These are phyloP conservation scores for Elephantulus edwardii DNA, from an alignment of 2,113 vertebrate species.

Conservation along the genomic window DNA sequence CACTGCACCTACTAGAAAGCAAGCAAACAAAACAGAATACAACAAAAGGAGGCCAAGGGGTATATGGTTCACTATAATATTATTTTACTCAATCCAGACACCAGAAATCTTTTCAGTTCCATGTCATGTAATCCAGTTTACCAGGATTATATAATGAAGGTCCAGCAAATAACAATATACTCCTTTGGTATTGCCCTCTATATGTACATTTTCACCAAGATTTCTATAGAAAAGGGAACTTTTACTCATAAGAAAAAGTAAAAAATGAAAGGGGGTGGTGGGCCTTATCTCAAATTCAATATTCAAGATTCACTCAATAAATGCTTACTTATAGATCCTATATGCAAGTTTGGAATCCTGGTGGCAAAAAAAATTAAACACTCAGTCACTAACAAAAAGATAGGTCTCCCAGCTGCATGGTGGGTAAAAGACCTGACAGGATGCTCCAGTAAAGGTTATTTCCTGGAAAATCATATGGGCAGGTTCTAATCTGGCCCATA, in stretches of 20 bases:
- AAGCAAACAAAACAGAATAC: conserved; percentile 22
- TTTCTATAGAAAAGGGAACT: no score
- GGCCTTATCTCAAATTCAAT: conserved; percentile 7
- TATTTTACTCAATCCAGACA: neutral
- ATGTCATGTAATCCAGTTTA: neutral
- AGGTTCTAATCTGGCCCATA: neutral
- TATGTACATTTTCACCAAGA: conserved; percentile 25
- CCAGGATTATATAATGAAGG: neutral
- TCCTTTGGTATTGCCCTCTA: neutral
- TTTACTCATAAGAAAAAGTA: no score
- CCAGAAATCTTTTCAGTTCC: neutral
- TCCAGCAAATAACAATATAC: neutral
- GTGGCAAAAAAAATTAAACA: neutral
- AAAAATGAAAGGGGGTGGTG: neutral
- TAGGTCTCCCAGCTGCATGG: neutral
- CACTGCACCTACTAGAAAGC: conserved; percentile 1
- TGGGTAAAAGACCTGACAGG: neutral
- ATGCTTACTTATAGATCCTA: neutral
- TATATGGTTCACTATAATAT: no score
- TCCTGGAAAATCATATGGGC: neutral
- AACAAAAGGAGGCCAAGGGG: neutral
- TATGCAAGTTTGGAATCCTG: neutral
- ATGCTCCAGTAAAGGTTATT: neutral
- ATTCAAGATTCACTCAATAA: conserved; percentile 31
- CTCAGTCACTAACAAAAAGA: neutral